phyloP scores from a whole-genome alignment of 2,888 invertebrate species.

The Leucozona laternaria region DNA sequence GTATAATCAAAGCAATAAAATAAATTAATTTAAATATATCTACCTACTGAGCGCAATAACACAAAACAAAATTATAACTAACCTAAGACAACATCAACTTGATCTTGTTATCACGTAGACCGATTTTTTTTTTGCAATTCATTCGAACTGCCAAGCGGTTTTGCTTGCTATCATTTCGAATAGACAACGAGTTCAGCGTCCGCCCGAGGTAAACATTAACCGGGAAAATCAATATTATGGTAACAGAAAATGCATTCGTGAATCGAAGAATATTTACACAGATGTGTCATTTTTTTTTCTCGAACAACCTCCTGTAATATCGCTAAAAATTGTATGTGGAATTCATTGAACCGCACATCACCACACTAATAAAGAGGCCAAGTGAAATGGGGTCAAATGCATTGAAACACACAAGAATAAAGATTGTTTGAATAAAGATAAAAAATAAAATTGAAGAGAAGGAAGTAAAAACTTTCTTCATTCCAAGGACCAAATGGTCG shows the following conservation, averaged over 20 bases:
- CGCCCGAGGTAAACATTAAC: constrained; percentile 33
- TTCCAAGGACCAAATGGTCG: constrained; percentile 22
- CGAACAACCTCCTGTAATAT: background rate
- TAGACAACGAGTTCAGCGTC: constrained; percentile 45
- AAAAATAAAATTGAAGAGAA: constrained; percentile 1
- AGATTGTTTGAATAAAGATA: constrained; percentile 20
- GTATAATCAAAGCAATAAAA: background rate
- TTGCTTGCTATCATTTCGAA: background rate
- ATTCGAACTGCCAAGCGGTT: constrained; percentile 35
- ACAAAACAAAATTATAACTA: constrained; percentile 29
- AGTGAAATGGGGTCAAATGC: constrained; percentile 25
- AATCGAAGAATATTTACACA: constrained; percentile 21
- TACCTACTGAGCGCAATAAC: background rate
- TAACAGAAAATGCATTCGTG: constrained; percentile 41
- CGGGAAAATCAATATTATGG: constrained; percentile 41
- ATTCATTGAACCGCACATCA: constrained; percentile 7
- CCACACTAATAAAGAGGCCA: background rate
- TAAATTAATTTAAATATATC: background rate
- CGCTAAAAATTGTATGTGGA: background rate
- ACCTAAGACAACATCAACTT: constrained; percentile 55
- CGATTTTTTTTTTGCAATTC: constrained; percentile 29
- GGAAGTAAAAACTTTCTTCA: constrained; percentile 26
- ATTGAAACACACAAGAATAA: constrained; percentile 11
- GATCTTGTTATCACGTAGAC: constrained; percentile 43
- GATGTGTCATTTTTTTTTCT: constrained; percentile 32